phyloP scores from a whole-genome alignment of 2,888 invertebrate genomes.

The Drosophila melanosoma region DNA sequence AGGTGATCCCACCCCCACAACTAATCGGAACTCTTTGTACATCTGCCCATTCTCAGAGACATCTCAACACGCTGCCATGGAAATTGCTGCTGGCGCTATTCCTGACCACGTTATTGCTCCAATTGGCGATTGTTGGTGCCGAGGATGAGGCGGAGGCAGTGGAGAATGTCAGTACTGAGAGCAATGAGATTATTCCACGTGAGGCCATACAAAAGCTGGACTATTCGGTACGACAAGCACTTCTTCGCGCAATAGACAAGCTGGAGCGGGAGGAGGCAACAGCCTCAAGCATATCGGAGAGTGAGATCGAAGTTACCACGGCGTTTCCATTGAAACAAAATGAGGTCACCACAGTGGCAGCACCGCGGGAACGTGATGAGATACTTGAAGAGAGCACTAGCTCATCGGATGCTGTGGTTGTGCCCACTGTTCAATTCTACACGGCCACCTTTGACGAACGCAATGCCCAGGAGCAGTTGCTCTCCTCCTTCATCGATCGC shows the following conservation, averaged over 20 bases:
- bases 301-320: slow-evolving; percentile 28
- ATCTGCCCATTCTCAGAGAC: slow-evolving; percentile 51
- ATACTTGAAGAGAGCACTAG: slow-evolving; percentile 86
- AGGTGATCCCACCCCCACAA: background rate
- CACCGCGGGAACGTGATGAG: slow-evolving; percentile 78
- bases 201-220: slow-evolving; percentile 87
- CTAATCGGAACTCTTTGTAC: slow-evolving; percentile 3
- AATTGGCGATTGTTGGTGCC: slow-evolving; percentile 42
- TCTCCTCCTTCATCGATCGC: slow-evolving; percentile 81
- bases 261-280: slow-evolving; percentile 88
- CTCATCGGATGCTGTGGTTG: slow-evolving; percentile 84
- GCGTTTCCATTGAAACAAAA: slow-evolving; percentile 15
- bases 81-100: slow-evolving; percentile 64
- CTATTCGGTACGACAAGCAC: slow-evolving; percentile 90
- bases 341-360: slow-evolving; percentile 50
- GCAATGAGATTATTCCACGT: slow-evolving; percentile 86
- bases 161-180: slow-evolving; percentile 81
- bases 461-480: slow-evolving; percentile 80
- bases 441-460: slow-evolving; percentile 85
- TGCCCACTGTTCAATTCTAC: slow-evolving; percentile 87
- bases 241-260: slow-evolving; percentile 91
- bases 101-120: slow-evolving; percentile 65
- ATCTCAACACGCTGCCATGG: slow-evolving; percentile 70
- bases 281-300: slow-evolving; percentile 38
- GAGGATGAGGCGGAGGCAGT: slow-evolving; percentile 34